These are phyloP conservation scores for Lepetodrilus schrolli DNA, from an alignment of 2,888 invertebrate species.

Conservation along the genomic window DNA sequence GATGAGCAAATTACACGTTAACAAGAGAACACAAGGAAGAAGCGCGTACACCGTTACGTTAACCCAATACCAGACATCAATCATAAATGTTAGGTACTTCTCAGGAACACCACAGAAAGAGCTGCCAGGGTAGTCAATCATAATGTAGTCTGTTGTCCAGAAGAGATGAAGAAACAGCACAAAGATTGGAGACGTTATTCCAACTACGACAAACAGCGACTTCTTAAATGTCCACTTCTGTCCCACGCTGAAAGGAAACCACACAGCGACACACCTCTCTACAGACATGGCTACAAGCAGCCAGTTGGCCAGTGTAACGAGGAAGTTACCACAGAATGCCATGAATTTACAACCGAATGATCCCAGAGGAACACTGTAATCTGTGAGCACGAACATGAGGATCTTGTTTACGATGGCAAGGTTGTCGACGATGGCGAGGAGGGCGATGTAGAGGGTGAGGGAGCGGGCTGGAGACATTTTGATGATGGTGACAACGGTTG, in stretches of 20 bases:
- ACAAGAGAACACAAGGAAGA: constrained; percentile 35
- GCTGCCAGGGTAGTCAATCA: neutral
- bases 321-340: constrained; percentile 28
- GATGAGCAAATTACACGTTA: constrained; percentile 39
- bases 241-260: constrained; percentile 29
- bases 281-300: constrained; percentile 41
- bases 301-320: constrained; percentile 42
- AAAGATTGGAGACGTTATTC: neutral
- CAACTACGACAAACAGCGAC: constrained; percentile 13
- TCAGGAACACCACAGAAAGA: neutral
- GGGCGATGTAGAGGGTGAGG: constrained; percentile 37
- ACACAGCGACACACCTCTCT: constrained; percentile 35
- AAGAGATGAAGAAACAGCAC: constrained; percentile 23
- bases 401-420: constrained; percentile 38
- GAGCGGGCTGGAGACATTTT: constrained; percentile 37
- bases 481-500: constrained; percentile 36
- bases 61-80: constrained; percentile 41
- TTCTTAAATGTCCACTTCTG: constrained; percentile 29
- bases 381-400: constrained; percentile 32
- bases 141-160: constrained; percentile 18
- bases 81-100: constrained; percentile 4
- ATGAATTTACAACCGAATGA: constrained; percentile 34
- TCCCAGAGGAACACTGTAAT: constrained; percentile 33
- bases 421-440: constrained; percentile 42
- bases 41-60: constrained; percentile 37